Evolutionary conservation across 2,113 vertebrate genomes (phyloP).

Genomic region (Colaptes auratus): DNA sequence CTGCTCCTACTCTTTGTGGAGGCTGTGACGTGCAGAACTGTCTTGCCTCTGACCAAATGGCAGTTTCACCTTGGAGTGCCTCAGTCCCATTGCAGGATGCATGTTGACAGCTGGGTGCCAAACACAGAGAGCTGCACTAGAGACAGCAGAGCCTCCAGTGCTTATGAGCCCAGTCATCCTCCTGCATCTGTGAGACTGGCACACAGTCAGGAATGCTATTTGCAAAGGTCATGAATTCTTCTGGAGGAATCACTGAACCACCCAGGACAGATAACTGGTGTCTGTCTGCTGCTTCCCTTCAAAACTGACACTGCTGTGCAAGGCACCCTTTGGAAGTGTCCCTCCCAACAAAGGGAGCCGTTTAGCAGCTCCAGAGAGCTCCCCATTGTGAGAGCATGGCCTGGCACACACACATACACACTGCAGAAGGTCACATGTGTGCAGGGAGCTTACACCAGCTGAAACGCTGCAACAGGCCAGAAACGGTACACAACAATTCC

Average conservation of each 20-base stretch:
- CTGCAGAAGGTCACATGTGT: background rate
- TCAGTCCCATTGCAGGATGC: rapidly evolving
- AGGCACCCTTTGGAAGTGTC: background rate
- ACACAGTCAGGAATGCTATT: background rate
- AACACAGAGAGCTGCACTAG: background rate
- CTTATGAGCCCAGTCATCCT: background rate
- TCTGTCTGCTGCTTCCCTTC: background rate
- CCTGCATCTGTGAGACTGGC: slow-evolving; percentile 9
- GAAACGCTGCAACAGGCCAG: background rate
- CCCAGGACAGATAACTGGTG: background rate
- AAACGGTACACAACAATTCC: background rate
- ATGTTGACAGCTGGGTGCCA: background rate
- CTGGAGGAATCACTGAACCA: background rate
- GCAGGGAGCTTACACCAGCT: background rate
- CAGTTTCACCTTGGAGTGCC: background rate
- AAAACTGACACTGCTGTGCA: background rate
- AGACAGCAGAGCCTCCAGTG: background rate
- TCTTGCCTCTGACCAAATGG: background rate
- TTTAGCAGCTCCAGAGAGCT: background rate
- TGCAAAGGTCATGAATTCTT: background rate
- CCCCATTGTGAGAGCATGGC: background rate
- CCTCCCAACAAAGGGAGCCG: background rate
- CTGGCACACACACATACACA: rapidly evolving
- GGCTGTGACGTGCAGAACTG: background rate
- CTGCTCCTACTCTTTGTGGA: background rate